Base-by-base conservation (phyloP, 2,113 vertebrate species). In the Nanorana parkeri region DNA sequence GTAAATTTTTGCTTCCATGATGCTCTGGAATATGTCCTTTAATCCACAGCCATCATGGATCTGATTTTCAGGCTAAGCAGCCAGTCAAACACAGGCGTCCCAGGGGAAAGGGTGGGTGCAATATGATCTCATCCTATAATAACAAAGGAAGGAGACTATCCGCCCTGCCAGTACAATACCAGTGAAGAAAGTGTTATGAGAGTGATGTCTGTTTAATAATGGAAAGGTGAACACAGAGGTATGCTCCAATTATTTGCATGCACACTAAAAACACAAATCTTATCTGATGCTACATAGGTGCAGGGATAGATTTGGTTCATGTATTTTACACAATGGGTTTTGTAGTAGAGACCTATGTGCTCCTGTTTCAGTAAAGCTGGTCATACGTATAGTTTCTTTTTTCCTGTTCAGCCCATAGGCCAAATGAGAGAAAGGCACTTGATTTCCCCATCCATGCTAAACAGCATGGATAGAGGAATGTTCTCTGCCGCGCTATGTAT, bases 101-200 rank as follows among this genome's bases (percentile, higher is more conserved):
- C 79, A 67, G 17, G 80, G 80, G 80, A 68, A 76, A 82, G 80
- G 80, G 80, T 67, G 80, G 80, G 51, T 17, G 16, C 19, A 19
- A 58, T 28, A 60, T 82, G 80, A 82, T 64, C 71, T 75, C 80
- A 82, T 76, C 80, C 64, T 76, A 73, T 75, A 75, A 82, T 60
- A 82, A 82, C 71, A 82, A 82, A 51, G 47, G 63, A 81, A 76
- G 72, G 71, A 76, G 80, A 41, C 28, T 68, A 29, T 26, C 24
- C 71, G 36, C 71, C 80, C 80, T 82, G 19, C 23, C 13, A 82
- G 5, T 47, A 67, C 28, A 82, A 67, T 71, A 75, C 61, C 24
- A 10, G 19, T 51, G 32, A 52, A 78, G 63, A 72, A 13, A 63
- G 17, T 64, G 19, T n/a, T n/a, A 10, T 54, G 36, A 6, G 56